A percentile compares a stretch with the other conserved stretches of the same genome.
phyloP scores from a whole-genome alignment of 2,888 invertebrate genomes.

The Xiphydria camelus region DNA sequence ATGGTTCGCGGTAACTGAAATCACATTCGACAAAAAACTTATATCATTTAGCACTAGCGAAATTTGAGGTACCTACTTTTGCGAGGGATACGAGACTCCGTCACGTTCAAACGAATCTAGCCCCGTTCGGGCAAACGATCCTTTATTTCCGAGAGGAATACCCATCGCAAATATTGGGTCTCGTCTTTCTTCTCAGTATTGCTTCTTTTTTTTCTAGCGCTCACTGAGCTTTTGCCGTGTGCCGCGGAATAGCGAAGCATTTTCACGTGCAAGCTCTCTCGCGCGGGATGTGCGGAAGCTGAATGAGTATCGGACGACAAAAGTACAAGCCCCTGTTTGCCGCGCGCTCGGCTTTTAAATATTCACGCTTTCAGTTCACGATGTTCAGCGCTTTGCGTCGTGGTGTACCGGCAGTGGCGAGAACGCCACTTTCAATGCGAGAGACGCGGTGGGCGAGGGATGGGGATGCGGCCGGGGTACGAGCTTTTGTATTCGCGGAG shows the following conservation, averaged over 20 bases:
- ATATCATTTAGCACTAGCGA: too few relatives aligned
- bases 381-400: constrained; percentile 3
- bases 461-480: neutral
- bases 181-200: neutral
- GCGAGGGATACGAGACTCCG: too few relatives aligned
- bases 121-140: too few relatives aligned
- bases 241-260: neutral
- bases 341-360: neutral
- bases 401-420: neutral
- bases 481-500: constrained; percentile 15
- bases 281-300: neutral
- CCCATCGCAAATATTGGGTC: too few relatives aligned
- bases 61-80: neutral
- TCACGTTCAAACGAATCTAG: too few relatives aligned
- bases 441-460: neutral
- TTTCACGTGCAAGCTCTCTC: neutral
- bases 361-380: too few relatives aligned
- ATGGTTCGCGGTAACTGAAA: constrained; percentile 85
- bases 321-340: neutral
- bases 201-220: neutral
- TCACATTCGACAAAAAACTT: constrained; percentile 43
- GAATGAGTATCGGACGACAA: neutral
- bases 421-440: neutral
- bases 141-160: too few relatives aligned
- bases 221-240: too few relatives aligned